These are phyloP conservation scores for Hydrolagus affinis DNA, from an alignment of 2,113 vertebrate genomes.

Conservation along the genomic window DNA sequence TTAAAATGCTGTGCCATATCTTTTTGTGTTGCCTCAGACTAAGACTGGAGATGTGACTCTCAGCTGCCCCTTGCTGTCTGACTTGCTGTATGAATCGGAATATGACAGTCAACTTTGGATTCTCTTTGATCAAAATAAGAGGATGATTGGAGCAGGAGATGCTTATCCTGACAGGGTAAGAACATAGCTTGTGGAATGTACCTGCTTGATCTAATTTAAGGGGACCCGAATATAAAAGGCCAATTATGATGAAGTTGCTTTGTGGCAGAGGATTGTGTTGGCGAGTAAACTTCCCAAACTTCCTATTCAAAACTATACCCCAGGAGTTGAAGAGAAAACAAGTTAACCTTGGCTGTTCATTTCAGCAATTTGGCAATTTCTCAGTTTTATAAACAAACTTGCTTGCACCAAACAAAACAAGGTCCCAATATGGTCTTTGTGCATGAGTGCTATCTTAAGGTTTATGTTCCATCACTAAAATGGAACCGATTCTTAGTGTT, in stretches of 20 bases:
- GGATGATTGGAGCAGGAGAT: constrained; percentile 23
- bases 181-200: neutral
- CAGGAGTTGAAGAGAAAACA: too few relatives aligned
- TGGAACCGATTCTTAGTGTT: neutral
- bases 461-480: neutral
- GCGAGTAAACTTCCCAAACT: too few relatives aligned
- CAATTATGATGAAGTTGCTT: neutral
- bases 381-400: too few relatives aligned
- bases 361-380: too few relatives aligned
- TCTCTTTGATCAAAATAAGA: constrained; percentile 30
- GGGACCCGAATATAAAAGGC: too few relatives aligned
- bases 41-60: constrained; percentile 22
- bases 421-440: too few relatives aligned
- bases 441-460: too few relatives aligned
- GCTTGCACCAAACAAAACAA: too few relatives aligned
- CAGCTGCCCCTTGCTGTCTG: constrained; percentile 25
- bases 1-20: neutral
- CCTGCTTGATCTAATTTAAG: neutral
- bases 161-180: constrained; percentile 32
- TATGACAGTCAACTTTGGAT: constrained; percentile 33
- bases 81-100: constrained; percentile 31
- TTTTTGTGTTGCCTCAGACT: neutral
- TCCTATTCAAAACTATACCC: too few relatives aligned
- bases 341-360: too few relatives aligned
- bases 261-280: too few relatives aligned